Evolutionary conservation across 2,797 vertebrate species (phyloP), one percentile per base, ranked within the genome.

Genomic region (Morus bassanus): DNA sequence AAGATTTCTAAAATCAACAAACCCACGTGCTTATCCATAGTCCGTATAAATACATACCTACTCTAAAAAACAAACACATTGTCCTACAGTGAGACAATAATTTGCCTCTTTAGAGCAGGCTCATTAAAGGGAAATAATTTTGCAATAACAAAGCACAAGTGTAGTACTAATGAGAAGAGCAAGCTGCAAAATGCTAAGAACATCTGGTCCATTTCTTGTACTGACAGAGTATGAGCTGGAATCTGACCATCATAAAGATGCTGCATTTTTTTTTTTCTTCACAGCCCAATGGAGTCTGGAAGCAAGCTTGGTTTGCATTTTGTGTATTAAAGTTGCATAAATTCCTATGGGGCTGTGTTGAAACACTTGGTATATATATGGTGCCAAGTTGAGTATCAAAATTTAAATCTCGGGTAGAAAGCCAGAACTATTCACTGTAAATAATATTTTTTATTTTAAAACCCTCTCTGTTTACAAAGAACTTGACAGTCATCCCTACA

Each of bases 71-170:
- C 46, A 94, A 91, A 89, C 80, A 90, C 30, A 14, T 30, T 41
- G 78, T 74, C 89, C 88, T 94, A 68, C 43, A 65, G 45, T 0
- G 2, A 96, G 93, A 91, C 25, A 88, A 53, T 79, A 27, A 85
- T 93, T 86, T 85, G 51, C 85, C 69, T 94, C 74, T 88, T 94
- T 84, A 94, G 57, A 90, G 60, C 30, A 91, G 45, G 46, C 70
- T 95, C 91, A 95, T 96, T 94, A 97, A 84, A 75, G 33, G 57
- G 70, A 89, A 96, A 92, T 95, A 89, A 93, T 83, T 83, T 59
- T 88, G 67, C 68, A 93, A 45, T 46, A 91, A 89, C 72, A 93
- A 94, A 95, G 81, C 64, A 82, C 53, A 85, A 96, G 48, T 65
- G 56, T 59, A 84, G 54, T 63, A 69, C 54, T 93, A 95, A 96